phyloP scores from a whole-genome alignment of 2,888 invertebrate genomes.

The Diabrotica balteata region DNA sequence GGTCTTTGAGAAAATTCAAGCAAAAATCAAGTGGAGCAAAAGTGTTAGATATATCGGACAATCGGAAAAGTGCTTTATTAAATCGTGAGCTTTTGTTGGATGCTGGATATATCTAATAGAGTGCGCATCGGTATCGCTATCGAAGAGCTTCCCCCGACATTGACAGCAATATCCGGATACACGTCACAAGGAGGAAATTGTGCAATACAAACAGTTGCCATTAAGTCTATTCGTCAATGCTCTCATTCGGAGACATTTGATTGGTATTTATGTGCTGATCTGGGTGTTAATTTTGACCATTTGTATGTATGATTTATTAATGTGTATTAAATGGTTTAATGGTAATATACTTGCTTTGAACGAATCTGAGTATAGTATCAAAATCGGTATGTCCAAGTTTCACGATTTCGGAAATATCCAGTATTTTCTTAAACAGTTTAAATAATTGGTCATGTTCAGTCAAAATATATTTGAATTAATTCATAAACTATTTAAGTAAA shows the following conservation, averaged over 20 bases:
- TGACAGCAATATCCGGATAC: conserved; percentile 63
- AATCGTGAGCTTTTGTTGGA: conserved; percentile 60
- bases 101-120: conserved; percentile 54
- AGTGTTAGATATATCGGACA: conserved; percentile 57
- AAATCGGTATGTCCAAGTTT: no score
- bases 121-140: conserved; percentile 40
- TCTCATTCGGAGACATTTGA: conserved; percentile 16
- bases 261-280: conserved; percentile 8
- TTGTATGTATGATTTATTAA: no score
- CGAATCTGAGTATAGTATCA: no score
- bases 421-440: no score
- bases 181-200: conserved; percentile 60
- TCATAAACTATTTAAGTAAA: no score
- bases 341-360: no score
- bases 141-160: conserved; percentile 54
- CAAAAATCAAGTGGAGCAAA: conserved; percentile 49
- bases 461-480: no score
- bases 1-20: conserved; percentile 2
- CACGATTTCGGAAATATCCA: no score
- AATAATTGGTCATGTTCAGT: no score
- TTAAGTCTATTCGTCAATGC: conserved; percentile 55
- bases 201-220: conserved; percentile 59
- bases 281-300: no score
- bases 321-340: no score
- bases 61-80: conserved; percentile 60